Conservation (phyloP, 2,888 invertebrate species). For the Ectemnius lituratus region DNA sequence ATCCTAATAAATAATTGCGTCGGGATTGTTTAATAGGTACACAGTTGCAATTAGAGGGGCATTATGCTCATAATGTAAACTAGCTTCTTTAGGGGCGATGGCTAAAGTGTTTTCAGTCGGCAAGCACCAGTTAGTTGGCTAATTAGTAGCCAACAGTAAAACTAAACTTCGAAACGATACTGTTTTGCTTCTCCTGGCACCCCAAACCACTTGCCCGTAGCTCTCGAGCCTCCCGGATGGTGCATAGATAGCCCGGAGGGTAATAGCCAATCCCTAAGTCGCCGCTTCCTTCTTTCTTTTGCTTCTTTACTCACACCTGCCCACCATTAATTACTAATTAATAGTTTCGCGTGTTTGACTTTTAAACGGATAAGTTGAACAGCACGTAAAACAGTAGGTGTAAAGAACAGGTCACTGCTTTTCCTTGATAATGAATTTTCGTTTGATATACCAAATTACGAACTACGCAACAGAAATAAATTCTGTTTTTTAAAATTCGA, state of each 20-base stretch:
- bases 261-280: conserved; percentile 35
- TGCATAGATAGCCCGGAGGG: conserved; percentile 58
- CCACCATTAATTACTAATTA: conserved; percentile 75
- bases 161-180: conserved; percentile 75
- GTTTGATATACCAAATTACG: too few relatives aligned
- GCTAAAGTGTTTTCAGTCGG: conserved; percentile 63
- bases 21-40: too few relatives aligned
- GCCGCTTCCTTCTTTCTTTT: too few relatives aligned
- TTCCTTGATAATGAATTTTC: neutral
- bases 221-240: conserved; percentile 41
- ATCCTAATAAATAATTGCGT: too few relatives aligned
- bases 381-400: conserved; percentile 62
- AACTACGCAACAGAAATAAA: too few relatives aligned
- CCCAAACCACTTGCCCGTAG: conserved; percentile 19
- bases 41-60: too few relatives aligned
- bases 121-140: conserved; percentile 74
- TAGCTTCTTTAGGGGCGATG: too few relatives aligned
- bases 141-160: conserved; percentile 77
- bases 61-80: too few relatives aligned
- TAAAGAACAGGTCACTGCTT: conserved; percentile 22
- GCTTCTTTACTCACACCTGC: too few relatives aligned
- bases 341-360: conserved; percentile 76
- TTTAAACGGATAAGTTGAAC: conserved; percentile 75
- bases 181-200: conserved; percentile 71
- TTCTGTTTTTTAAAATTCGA: too few relatives aligned